These are phyloP conservation scores for Ctenoplectra terminalis DNA, from an alignment of 1,140 invertebrate genomes.

Conservation along the genomic window DNA sequence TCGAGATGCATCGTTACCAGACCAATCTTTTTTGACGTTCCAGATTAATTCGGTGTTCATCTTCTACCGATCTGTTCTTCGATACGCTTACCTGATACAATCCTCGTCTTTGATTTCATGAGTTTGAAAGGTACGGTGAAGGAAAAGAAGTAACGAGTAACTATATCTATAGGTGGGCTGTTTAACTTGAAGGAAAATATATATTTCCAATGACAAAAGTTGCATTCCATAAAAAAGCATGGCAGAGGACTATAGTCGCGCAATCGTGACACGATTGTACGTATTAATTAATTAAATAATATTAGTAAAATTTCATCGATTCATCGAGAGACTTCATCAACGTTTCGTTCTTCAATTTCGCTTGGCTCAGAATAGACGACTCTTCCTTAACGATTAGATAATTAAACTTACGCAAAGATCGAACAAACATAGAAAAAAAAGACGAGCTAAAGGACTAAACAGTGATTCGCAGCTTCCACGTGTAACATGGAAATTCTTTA, in stretches of 20 bases:
- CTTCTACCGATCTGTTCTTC: background rate
- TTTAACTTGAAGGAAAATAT: conserved; percentile 31
- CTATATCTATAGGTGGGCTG: too few relatives aligned
- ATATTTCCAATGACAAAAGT: conserved; percentile 44
- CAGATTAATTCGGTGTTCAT: background rate
- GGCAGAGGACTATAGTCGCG: conserved; percentile 22
- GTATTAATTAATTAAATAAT: conserved; percentile 28
- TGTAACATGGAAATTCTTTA: background rate
- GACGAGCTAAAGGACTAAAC: background rate
- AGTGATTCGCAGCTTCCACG: background rate
- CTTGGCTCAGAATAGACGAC: background rate
- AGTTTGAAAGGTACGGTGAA: background rate
- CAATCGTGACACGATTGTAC: conserved; percentile 15
- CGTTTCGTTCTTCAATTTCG: background rate
- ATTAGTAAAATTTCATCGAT: background rate
- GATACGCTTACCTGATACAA: background rate
- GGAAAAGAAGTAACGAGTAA: background rate
- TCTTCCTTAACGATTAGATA: background rate
- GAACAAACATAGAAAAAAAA: conserved; percentile 24
- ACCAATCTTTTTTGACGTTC: background rate
- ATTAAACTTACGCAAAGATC: conserved; percentile 25
- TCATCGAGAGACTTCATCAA: background rate
- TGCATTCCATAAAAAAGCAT: conserved; percentile 52
- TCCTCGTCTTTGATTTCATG: background rate
- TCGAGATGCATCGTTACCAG: background rate